Evolutionary conservation across 2,797 vertebrate genomes (phyloP).

Genomic region (Coranthus polyacanthus): DNA sequence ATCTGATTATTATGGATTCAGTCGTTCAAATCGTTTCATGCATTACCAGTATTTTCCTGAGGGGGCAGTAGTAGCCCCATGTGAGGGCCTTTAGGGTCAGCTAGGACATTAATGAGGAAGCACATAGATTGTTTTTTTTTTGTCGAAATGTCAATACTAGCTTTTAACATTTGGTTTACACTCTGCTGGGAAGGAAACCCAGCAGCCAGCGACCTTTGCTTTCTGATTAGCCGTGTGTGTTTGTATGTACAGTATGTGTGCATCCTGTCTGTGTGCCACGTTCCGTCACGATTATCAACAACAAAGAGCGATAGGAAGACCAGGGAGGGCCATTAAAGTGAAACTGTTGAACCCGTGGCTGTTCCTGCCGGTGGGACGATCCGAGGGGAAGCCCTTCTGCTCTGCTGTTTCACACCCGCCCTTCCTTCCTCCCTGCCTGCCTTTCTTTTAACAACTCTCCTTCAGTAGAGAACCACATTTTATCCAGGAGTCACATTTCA

Average conservation of each 20-base stretch:
- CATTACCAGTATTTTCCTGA: not conserved
- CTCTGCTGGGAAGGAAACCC: conserved; percentile 36
- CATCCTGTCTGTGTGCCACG: conserved; percentile 55
- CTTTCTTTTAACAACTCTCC: conserved; percentile 31
- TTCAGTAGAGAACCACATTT: no score
- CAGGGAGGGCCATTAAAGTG: conserved; percentile 78
- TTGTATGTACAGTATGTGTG: conserved; percentile 19
- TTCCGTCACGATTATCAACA: no score
- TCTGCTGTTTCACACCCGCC: conserved; percentile 67
- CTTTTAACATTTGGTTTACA: conserved; percentile 9
- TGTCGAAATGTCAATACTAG: conserved; percentile 15
- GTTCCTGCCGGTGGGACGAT: conserved; percentile 72
- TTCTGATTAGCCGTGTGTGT: conserved; percentile 44
- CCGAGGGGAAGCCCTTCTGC: conserved; percentile 57
- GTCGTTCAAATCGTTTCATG: no score
- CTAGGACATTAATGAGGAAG: conserved; percentile 29
- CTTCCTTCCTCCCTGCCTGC: conserved; percentile 26
- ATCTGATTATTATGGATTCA: no score
- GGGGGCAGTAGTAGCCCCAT: not conserved
- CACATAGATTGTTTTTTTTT: conserved; percentile 4
- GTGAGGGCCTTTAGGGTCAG: not conserved
- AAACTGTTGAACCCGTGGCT: conserved; percentile 69
- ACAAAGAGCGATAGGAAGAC: no score
- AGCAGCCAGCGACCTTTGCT: conserved; percentile 33
- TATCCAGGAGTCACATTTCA: no score